These are phyloP conservation scores for Scatophagus argus DNA, from an alignment of 2,113 vertebrate genomes.

Conservation along the genomic window DNA sequence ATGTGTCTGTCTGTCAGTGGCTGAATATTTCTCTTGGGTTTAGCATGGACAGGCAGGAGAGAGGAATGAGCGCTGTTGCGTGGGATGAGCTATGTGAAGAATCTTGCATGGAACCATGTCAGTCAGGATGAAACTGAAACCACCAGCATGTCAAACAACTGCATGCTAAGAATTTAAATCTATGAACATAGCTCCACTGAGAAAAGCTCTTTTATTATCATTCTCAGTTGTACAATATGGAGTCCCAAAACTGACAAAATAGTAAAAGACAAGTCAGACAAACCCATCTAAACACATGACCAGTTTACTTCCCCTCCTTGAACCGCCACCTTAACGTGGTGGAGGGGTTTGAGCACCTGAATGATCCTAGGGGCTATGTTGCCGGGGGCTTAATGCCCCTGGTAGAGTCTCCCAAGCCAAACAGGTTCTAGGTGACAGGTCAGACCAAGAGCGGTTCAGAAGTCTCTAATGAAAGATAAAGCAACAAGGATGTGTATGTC, in stretches of 20 bases:
- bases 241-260: background rate
- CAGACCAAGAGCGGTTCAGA: too few species aligned
- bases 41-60: slow-evolving; percentile 49
- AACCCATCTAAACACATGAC: background rate
- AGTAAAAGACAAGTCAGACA: background rate
- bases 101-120: slow-evolving; percentile 44
- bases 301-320: too few species aligned
- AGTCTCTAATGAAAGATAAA: too few species aligned
- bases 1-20: slow-evolving; percentile 45
- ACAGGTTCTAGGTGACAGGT: too few species aligned
- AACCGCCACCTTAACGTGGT: too few species aligned
- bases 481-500: too few species aligned
- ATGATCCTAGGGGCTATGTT: too few species aligned
- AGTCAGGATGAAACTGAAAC: slow-evolving; percentile 44
- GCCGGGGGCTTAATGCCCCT: too few species aligned
- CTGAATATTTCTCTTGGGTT: slow-evolving; percentile 38
- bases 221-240: background rate
- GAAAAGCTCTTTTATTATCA: slow-evolving; percentile 14
- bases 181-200: slow-evolving; percentile 4
- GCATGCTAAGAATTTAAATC: slow-evolving; percentile 50
- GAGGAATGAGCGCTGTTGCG: slow-evolving; percentile 60
- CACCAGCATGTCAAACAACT: slow-evolving; percentile 51
- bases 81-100: slow-evolving; percentile 62
- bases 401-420: too few species aligned
- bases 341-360: too few species aligned